Base-by-base conservation (phyloP, 2,888 invertebrate genomes). In the Pyrgus malvae region DNA sequence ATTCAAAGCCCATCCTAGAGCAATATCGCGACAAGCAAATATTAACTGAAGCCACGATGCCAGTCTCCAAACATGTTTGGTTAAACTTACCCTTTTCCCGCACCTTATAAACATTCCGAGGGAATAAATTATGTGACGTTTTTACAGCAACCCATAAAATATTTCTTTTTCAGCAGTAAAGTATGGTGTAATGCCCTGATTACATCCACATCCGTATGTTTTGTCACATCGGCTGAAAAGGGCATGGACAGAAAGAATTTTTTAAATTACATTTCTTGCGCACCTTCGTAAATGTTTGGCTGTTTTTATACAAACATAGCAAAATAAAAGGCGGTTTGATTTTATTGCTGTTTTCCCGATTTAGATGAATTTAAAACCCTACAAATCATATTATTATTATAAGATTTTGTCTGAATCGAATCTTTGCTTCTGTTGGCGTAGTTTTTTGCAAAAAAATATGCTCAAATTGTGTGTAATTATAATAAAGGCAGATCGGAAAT, bases 11-110 rank as follows among this genome's bases (percentile, higher is more conserved):
- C n/a, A n/a, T n/a, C n/a, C 8, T 3, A 31, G 2, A 8, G 8
- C 33, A 14, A 14, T 14, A 14, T 33, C 33, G 14, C 33, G 3
- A 14, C n/a, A 33, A 33, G 33, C 33, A 8, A 33, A 2, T 12
- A 33, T 12, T 14, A 33, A 14, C 33, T 14, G 7, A 33, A n/a
- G 67, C 72, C 72, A 70, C 72, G 74, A 74, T 76, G 73, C 77
- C 76, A 74, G 14, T 76, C 78, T 56, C 56, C 64, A 62, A 61
- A 64, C 45, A 55, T 55, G 55, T 48, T 55, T 48, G 55, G 48
- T 46, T 40, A 48, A 19, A 25, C 29, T 37, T 11, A 31, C 50
- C 55, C 41, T 55, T 48, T 41, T 19, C 25, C 23, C 40, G 21
- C 7, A 60, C 63, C 53, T 48, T 56, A 41, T 53, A 45, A 46